Base-by-base conservation (phyloP, 1,140 invertebrate species). In the Goniozus legneri region DNA sequence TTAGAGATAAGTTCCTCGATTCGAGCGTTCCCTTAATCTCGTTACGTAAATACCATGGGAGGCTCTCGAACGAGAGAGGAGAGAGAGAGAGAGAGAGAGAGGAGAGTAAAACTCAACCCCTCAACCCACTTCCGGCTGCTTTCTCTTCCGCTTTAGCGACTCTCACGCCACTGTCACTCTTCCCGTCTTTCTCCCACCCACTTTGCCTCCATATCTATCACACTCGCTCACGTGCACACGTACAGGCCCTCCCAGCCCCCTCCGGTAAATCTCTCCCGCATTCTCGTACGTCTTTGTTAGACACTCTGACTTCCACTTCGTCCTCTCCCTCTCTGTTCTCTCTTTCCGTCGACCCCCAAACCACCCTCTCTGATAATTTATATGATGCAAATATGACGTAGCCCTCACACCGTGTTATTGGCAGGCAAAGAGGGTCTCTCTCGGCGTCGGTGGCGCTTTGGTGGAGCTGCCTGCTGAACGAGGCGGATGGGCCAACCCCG, bases 401-500 rank as follows among this genome's bases (percentile, higher is more conserved):
- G 40, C n/a, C n/a, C n/a, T n/a, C n/a, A n/a, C n/a, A 30, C 32
- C 39, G 27, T 52, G 56, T 60, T 64, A 58, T 61, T 61, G 46
- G 37, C 56, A 69, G 65, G 52, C 48, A 33, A 67, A 60, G 56
- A 65, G 54, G 54, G 50, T 63, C 47, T 67, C 67, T 12, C 44
- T 65, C 3, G 64, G 52, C 39, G 58, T 63, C 39, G 65, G 58
- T 19, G 61, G 58, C 4, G 55, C 56, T 46, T 47, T 64, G 52
- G 58, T 63, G 43, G 58, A 60, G 38, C 47, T 54, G 20, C 39
- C 55, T 20, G 33, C 70, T 3, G 73, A 78, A 47, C 66, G 85
- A 16, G 86, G 83, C 3, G 81, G 81, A 49, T 92, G 89, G 89
- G 81, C 80, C 2, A 82, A 80, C 20, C 85, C 87, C 27, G 65